Conservation (phyloP, 1,140 invertebrate genomes). For the Hetaerina americana region DNA sequence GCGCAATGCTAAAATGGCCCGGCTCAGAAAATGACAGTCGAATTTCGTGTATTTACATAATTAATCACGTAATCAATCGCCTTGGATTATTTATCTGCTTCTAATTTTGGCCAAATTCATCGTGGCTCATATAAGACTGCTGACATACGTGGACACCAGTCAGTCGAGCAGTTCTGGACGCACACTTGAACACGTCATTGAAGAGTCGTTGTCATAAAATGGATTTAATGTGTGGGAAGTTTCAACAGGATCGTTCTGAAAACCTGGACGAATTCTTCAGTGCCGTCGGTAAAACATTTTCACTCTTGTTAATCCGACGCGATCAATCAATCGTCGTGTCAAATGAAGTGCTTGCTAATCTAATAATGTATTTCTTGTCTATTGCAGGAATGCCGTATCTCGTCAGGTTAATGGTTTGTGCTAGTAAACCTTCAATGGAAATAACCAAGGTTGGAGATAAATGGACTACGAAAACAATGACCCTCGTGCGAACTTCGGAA, state of each 20-base stretch:
- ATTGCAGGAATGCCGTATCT: not conserved
- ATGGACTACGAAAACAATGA: not conserved
- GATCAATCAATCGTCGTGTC: not conserved
- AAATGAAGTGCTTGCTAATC: not conserved
- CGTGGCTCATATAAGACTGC: too few species aligned
- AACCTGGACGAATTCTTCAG: not conserved
- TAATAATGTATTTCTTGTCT: not conserved
- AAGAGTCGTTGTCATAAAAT: too few species aligned
- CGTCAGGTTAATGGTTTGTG: not conserved
- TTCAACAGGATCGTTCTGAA: not conserved
- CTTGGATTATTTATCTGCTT: too few species aligned
- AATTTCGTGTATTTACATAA: too few species aligned
- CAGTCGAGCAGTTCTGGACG: too few species aligned
- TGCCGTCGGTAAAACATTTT: not conserved
- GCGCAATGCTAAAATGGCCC: too few species aligned
- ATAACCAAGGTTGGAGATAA: not conserved
- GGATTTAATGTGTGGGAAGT: not conserved
- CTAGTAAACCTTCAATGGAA: not conserved
- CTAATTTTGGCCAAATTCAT: too few species aligned
- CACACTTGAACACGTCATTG: too few species aligned
- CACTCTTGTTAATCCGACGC: not conserved
- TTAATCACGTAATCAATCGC: too few species aligned
- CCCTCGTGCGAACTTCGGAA: not conserved
- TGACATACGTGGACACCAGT: too few species aligned
- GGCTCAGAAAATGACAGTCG: too few species aligned